Base-by-base conservation (phyloP, 2,797 vertebrate species). In the Apodemus agrarius region DNA sequence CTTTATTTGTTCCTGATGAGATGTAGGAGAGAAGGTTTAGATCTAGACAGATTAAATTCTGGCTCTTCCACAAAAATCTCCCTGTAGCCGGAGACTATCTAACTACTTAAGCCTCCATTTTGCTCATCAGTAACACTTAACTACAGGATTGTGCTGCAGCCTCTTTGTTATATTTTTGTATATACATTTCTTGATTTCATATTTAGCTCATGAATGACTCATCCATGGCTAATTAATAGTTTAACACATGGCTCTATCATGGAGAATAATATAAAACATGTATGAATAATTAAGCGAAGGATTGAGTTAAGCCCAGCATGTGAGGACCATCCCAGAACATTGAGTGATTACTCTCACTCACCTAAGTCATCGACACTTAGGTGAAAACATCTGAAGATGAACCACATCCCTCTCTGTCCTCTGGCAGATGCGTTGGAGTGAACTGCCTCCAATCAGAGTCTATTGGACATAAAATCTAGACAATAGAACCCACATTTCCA, bases 241-340 rank as follows among this genome's bases (percentile, higher is more conserved):
- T 96, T 91, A 17, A 97, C 89, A 80, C n/a, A 79, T 49, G 29
- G 31, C 26, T 61, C 37, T 87, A 67, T 75, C 19, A 9, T 89
- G 37, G 79, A 82, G 88, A 89, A 94, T 43, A 94, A 90, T 88
- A 88, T 40, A 92, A 95, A 75, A 12, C 40, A 61, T n/a, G 4
- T 52, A 72, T 67, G 52, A 67, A 81, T 89, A 88, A 81, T 74
- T 93, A 92, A 89, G 40, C 79, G 69, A 13, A 89, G n/a, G 40
- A 78, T 0, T 81, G 13, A 90, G 88, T 79, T 90, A 90, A 86
- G 91, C 76, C 82, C 46, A 93, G n/a, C 76, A 26, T 93, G 81
- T 65, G n/a, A 65, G n/a, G 16, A 61, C 46, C 9, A 74, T 1
- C 17, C 6, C 9, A 88, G 43, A 89, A 94, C 21, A 87, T 0